Evolutionary conservation across 1,140 invertebrate species (phyloP).

Genomic region (Cydia fagiglandana): DNA sequence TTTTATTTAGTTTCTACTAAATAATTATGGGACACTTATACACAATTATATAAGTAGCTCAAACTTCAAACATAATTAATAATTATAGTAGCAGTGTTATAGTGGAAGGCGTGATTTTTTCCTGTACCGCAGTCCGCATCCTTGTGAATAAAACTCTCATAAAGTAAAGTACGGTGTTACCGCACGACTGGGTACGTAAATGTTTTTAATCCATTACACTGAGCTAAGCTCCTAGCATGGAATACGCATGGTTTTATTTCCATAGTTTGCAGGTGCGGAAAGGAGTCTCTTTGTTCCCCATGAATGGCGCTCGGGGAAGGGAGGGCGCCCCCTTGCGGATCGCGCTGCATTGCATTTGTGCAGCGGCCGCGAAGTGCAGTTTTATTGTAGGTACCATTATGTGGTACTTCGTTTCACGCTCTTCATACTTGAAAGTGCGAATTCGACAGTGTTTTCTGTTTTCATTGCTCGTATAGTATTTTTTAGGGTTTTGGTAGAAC

Average conservation of each 20-base stretch:
- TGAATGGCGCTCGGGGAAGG: constrained; percentile 46
- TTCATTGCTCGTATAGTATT: not conserved
- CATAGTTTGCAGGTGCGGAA: constrained; percentile 36
- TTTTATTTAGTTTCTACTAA: too few relatives aligned
- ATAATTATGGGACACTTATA: too few relatives aligned
- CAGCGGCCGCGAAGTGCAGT: constrained; percentile 36
- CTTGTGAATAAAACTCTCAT: too few relatives aligned
- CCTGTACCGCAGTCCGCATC: too few relatives aligned
- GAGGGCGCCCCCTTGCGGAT: constrained; percentile 32
- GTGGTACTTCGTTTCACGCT: constrained; percentile 29
- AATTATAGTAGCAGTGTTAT: too few relatives aligned
- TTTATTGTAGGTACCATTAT: constrained; percentile 36
- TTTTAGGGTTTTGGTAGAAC: not conserved
- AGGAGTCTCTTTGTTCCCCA: constrained; percentile 45
- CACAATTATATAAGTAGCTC: too few relatives aligned
- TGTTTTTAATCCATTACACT: constrained; percentile 14
- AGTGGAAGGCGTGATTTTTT: too few relatives aligned
- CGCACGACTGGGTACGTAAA: not conserved
- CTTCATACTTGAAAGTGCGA: constrained; percentile 16
- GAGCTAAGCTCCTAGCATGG: constrained; percentile 7
- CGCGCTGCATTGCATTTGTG: constrained; percentile 42
- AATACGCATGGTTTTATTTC: constrained; percentile 34
- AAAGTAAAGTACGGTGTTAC: too few relatives aligned
- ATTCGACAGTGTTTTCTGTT: not conserved
- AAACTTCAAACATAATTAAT: too few relatives aligned